Evolutionary conservation across 2,113 vertebrate genomes (phyloP).

Genomic region (Patagioenas fasciata): DNA sequence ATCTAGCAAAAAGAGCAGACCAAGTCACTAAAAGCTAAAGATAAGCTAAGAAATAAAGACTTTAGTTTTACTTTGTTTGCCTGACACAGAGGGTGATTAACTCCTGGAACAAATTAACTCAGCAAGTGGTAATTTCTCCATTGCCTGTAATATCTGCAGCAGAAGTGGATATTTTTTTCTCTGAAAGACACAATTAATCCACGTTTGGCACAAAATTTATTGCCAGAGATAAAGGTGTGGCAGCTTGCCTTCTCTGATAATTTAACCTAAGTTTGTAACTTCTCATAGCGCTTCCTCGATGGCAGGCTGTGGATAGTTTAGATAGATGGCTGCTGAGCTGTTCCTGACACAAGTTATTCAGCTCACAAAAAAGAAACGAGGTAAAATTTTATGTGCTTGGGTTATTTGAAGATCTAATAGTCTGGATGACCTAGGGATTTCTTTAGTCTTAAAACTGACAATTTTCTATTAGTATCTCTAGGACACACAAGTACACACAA

Average conservation of each 20-base stretch:
- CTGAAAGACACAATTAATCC: not conserved
- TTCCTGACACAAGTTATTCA: not conserved
- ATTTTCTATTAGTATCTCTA: not conserved
- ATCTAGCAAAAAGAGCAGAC: not conserved
- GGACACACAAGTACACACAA: not conserved
- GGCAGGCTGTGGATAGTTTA: not conserved
- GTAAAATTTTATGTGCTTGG: not conserved
- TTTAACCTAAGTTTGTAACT: not conserved
- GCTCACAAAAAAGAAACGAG: not conserved
- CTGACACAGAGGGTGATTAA: not conserved
- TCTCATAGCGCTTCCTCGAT: not conserved
- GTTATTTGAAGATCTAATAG: not conserved
- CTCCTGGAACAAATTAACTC: not conserved
- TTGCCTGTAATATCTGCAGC: not conserved
- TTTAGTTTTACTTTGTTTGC: not conserved
- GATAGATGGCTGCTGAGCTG: not conserved
- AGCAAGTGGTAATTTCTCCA: not conserved
- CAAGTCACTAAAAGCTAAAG: not conserved
- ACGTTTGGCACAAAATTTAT: not conserved
- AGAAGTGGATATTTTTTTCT: not conserved
- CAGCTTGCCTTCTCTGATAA: not conserved
- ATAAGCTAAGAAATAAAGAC: not conserved
- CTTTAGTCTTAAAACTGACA: not conserved
- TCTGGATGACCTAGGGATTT: not conserved
- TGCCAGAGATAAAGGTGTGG: not conserved